Percentiles rank a stretch among this genome's conserved stretches.
These are phyloP conservation scores for Lasioglossum albipes DNA, from an alignment of 1,140 invertebrate genomes.

Conservation along the genomic window DNA sequence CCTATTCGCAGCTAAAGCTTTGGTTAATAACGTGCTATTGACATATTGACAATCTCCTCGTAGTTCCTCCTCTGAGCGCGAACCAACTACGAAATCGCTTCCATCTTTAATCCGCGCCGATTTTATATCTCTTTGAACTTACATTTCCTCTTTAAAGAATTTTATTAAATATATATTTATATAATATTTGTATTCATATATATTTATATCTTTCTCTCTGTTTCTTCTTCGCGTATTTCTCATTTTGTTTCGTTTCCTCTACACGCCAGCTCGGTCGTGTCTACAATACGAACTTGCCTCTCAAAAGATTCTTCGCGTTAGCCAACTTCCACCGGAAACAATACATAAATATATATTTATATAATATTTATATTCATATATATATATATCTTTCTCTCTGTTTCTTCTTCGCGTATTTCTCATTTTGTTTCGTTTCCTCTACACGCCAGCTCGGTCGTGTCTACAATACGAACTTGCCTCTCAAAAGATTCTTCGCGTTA, in stretches of 20 bases:
- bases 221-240: conserved; percentile 23
- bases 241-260: conserved; percentile 21
- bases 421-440: conserved; percentile 21
- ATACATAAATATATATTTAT: conserved; percentile 48
- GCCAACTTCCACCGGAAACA: conserved; percentile 32
- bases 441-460: conserved; percentile 15
- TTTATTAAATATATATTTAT: conserved; percentile 60
- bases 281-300: conserved; percentile 56
- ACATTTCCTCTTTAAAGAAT: conserved; percentile 34
- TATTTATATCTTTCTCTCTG: conserved; percentile 33
- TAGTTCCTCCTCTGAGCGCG: not conserved
- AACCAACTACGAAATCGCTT: conserved; percentile 40
- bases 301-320: conserved; percentile 46
- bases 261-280: conserved; percentile 17
- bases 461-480: conserved; percentile 56
- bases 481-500: conserved; percentile 46
- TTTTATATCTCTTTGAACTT: conserved; percentile 55
- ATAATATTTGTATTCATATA: conserved; percentile 29
- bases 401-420: conserved; percentile 23
- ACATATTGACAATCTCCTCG: conserved; percentile 61
- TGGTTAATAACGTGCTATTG: conserved; percentile 61
- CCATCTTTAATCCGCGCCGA: conserved; percentile 46
- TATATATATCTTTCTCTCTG: conserved; percentile 33
- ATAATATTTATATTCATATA: conserved; percentile 29
- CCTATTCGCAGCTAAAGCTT: conserved; percentile 62